phyloP scores from a whole-genome alignment of 2,113 vertebrate genomes.

The Pygoscelis adeliae region DNA sequence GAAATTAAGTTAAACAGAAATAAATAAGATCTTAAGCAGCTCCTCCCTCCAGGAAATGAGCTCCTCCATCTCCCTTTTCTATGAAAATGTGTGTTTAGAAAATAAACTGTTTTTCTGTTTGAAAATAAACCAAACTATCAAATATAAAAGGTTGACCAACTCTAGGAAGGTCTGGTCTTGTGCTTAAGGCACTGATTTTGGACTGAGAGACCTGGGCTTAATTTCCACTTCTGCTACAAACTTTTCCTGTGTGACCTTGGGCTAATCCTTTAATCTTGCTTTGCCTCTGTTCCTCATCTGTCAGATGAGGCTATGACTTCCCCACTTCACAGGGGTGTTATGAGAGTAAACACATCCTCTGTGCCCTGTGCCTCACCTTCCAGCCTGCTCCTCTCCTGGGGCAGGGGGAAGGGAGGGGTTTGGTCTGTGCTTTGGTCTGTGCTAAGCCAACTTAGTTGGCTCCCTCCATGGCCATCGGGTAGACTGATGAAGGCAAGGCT shows the following conservation, averaged over 20 bases:
- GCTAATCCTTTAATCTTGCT: slow-evolving; percentile 65
- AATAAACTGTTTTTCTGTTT: slow-evolving; percentile 58
- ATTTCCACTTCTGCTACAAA: slow-evolving; percentile 66
- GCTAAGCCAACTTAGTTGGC: rapidly evolving
- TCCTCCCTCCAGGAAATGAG: slow-evolving; percentile 55
- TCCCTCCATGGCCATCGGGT: rapidly evolving
- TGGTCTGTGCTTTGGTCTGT: not conserved
- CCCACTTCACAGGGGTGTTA: slow-evolving; percentile 55
- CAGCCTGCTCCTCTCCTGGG: slow-evolving; percentile 1
- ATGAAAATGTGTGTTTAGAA: slow-evolving; percentile 57
- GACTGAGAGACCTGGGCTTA: slow-evolving; percentile 18
- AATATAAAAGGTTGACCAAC: slow-evolving; percentile 47
- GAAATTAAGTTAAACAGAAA: slow-evolving; percentile 47
- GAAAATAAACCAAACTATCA: slow-evolving; percentile 60
- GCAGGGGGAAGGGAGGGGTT: not conserved
- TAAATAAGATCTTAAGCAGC: slow-evolving; percentile 61
- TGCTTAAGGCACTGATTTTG: slow-evolving; percentile 33
- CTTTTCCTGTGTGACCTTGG: slow-evolving; percentile 63
- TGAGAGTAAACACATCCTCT: slow-evolving; percentile 60
- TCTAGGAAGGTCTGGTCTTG: slow-evolving; percentile 42
- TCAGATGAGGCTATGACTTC: slow-evolving; percentile 61
- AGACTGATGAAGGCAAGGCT: not conserved
- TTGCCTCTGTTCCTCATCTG: slow-evolving; percentile 69
- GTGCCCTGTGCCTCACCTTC: slow-evolving; percentile 36
- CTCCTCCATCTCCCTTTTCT: slow-evolving; percentile 50